Evolutionary conservation across 2,113 vertebrate genomes (phyloP).

Genomic region (Sinocyclocheilus anophthalmus): DNA sequence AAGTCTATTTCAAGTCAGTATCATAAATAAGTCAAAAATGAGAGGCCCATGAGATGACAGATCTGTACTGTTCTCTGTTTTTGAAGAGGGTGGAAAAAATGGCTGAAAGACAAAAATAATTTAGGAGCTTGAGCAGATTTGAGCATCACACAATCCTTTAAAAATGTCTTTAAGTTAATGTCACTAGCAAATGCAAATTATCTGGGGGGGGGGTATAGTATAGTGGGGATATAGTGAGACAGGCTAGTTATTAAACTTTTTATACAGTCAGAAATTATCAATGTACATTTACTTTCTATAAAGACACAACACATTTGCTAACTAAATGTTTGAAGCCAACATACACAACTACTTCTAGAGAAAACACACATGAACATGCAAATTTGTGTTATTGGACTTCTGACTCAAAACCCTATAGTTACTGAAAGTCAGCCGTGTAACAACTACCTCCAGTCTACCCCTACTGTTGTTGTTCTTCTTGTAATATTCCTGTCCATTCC

Average conservation of each 20-base stretch:
- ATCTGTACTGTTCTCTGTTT: slow-evolving; percentile 44
- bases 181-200: slow-evolving; percentile 32
- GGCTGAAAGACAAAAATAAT: slow-evolving; percentile 29
- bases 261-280: neutral
- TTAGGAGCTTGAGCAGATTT: slow-evolving; percentile 32
- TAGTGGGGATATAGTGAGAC: too few relatives aligned
- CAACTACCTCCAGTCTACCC: neutral
- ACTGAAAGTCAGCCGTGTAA: neutral
- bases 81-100: slow-evolving; percentile 30
- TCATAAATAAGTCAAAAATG: slow-evolving; percentile 70
- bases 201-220: too few relatives aligned
- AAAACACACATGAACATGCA: too few relatives aligned
- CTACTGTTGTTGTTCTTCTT: neutral
- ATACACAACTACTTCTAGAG: neutral
- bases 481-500: neutral
- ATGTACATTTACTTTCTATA: neutral
- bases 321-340: neutral
- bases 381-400: neutral
- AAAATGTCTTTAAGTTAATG: neutral
- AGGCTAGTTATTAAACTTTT: too few relatives aligned
- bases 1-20: slow-evolving; percentile 65
- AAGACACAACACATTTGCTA: neutral
- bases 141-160: neutral
- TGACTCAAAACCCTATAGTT: neutral
- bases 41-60: slow-evolving; percentile 53